phyloP scores from a whole-genome alignment of 2,888 invertebrate species.

The Acronicta alni region DNA sequence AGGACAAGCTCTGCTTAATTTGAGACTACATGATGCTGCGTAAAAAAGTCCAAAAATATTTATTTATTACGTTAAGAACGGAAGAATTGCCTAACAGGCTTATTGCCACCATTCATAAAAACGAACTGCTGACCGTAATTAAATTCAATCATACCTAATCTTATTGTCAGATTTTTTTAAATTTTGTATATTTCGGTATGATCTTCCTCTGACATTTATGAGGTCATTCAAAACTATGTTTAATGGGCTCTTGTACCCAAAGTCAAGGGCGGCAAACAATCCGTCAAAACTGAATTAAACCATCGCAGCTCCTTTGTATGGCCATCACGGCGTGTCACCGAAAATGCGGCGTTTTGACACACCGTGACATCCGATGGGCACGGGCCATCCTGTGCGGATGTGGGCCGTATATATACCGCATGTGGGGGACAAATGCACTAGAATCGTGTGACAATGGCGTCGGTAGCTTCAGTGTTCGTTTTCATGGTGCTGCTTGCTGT shows the following conservation, averaged over 20 bases:
- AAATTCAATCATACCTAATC: constrained; percentile 14
- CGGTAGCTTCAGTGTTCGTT: constrained; percentile 38
- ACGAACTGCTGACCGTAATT: neutral
- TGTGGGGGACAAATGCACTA: constrained; percentile 28
- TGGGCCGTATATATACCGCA: constrained; percentile 39
- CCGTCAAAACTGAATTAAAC: constrained; percentile 57
- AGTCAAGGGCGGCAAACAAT: constrained; percentile 58
- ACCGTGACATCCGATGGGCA: constrained; percentile 62
- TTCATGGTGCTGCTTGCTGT: constrained; percentile 49
- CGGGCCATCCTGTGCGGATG: constrained; percentile 42
- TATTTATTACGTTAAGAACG: too few relatives aligned
- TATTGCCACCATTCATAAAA: neutral
- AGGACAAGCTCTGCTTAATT: too few relatives aligned
- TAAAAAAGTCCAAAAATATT: too few relatives aligned
- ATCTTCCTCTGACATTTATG: constrained; percentile 40
- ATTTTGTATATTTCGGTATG: constrained; percentile 7
- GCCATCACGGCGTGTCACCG: constrained; percentile 61
- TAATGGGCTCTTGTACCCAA: constrained; percentile 53
- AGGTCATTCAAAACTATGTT: constrained; percentile 37
- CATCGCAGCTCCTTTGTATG: constrained; percentile 60
- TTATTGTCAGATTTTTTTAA: constrained; percentile 21
- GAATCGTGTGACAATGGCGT: constrained; percentile 46
- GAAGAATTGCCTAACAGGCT: too few relatives aligned
- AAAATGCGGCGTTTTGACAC: constrained; percentile 60
- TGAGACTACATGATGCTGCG: too few relatives aligned